Percentiles rank a stretch among this genome's conserved stretches.
These are phyloP conservation scores for Lasioglossum pauxillum DNA, from an alignment of 2,888 invertebrate species.

Conservation along the genomic window DNA sequence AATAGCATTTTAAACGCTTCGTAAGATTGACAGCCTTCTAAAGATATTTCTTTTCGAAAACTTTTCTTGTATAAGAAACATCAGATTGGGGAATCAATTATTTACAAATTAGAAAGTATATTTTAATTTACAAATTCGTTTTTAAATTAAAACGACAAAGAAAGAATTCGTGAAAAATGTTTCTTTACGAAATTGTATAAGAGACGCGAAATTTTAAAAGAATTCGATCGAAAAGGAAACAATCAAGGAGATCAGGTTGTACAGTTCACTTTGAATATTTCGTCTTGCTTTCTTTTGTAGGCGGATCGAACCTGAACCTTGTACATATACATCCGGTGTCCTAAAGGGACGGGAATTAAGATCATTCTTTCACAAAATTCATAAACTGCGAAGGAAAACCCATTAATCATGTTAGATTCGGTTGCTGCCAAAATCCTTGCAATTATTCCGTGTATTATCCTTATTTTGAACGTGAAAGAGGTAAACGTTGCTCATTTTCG, in stretches of 20 bases:
- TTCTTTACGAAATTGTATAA: background rate
- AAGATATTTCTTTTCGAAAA: background rate
- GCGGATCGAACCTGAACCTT: conserved; percentile 21
- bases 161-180: background rate
- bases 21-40: conserved; percentile 9
- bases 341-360: background rate
- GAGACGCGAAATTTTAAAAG: background rate
- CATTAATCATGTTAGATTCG: conserved; percentile 18
- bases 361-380: conserved; percentile 11
- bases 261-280: conserved; percentile 37
- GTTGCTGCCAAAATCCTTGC: conserved; percentile 8
- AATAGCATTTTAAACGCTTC: conserved; percentile 39
- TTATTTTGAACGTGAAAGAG: conserved; percentile 29
- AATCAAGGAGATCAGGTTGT: conserved; percentile 33
- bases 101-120: background rate
- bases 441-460: conserved; percentile 17
- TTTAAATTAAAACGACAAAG: background rate
- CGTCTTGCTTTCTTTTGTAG: conserved; percentile 39
- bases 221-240: conserved; percentile 3
- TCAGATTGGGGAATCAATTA: background rate
- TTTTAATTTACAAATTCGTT: background rate
- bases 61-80: background rate
- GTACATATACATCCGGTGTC: conserved; percentile 19
- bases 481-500: conserved; percentile 27
- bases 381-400: background rate